Evolutionary conservation across 2,797 vertebrate species (phyloP).

Genomic region (Mus minutoides): DNA sequence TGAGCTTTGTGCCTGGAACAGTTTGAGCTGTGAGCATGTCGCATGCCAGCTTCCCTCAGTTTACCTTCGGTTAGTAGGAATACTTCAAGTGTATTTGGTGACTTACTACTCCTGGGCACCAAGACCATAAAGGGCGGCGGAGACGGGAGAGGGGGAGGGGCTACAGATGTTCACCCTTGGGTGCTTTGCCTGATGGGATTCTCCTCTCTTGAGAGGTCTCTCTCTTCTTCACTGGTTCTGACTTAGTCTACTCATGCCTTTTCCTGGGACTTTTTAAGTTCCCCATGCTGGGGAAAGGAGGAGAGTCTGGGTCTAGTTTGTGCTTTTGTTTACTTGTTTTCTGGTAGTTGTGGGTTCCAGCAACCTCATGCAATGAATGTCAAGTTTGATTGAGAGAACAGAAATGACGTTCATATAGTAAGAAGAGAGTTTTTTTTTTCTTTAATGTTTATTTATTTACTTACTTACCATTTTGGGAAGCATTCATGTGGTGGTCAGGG

Average conservation of each 20-base stretch:
- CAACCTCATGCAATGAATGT: too few species aligned
- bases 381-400: neutral
- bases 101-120: rapidly evolving
- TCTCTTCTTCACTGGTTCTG: neutral
- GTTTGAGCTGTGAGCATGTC: neutral
- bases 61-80: rapidly evolving
- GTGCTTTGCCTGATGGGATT: too few species aligned
- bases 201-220: neutral
- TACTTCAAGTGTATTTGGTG: neutral
- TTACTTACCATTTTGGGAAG: neutral
- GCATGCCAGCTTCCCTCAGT: too few species aligned
- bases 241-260: rapidly evolving
- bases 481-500: neutral
- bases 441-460: neutral
- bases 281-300: neutral
- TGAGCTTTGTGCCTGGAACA: rapidly evolving
- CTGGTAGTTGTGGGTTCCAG: too few species aligned
- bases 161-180: rapidly evolving
- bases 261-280: neutral
- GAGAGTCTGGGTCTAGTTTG: neutral
- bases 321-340: neutral
- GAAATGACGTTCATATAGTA: neutral
- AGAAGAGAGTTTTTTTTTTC: neutral
- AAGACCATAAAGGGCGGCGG: neutral
- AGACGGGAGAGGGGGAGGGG: neutral